A percentile compares a stretch with the other conserved stretches of the same genome.
Evolutionary conservation across 2,797 vertebrate genomes (phyloP).

Genomic region (Pelochelys cantorii): DNA sequence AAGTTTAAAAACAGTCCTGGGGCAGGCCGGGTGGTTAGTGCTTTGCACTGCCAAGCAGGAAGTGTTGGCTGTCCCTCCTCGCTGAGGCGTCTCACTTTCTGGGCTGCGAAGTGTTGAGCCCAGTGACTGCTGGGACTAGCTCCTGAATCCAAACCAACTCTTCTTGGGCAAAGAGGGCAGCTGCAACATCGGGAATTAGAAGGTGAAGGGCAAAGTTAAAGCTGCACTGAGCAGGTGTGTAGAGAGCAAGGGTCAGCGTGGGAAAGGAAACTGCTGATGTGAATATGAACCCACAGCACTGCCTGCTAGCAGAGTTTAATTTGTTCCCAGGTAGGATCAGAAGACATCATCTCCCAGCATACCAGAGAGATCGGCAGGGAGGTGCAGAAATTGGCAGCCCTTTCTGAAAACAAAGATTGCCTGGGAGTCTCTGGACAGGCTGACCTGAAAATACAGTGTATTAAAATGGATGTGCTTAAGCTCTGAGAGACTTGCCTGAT

Average conservation of each 20-base stretch:
- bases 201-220: background rate
- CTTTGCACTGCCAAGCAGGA: background rate
- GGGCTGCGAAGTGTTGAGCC: background rate
- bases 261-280: background rate
- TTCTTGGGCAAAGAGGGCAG: background rate
- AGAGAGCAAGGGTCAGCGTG: background rate
- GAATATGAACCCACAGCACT: background rate
- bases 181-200: background rate
- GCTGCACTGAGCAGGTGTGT: background rate
- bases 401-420: constrained; percentile 27
- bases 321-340: constrained; percentile 1
- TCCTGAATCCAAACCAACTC: background rate
- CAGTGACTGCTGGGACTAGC: background rate
- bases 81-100: background rate
- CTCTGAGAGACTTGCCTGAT: constrained; percentile 42
- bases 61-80: background rate
- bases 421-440: constrained; percentile 35
- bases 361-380: background rate
- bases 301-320: background rate
- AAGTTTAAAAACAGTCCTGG: constrained; percentile 7
- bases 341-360: background rate
- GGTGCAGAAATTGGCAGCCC: constrained; percentile 2
- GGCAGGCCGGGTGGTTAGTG: background rate
- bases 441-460: constrained; percentile 52
- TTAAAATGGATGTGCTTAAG: constrained; percentile 57